Base-by-base conservation (phyloP, 1,140 invertebrate genomes). In the Atta cephalotes region DNA sequence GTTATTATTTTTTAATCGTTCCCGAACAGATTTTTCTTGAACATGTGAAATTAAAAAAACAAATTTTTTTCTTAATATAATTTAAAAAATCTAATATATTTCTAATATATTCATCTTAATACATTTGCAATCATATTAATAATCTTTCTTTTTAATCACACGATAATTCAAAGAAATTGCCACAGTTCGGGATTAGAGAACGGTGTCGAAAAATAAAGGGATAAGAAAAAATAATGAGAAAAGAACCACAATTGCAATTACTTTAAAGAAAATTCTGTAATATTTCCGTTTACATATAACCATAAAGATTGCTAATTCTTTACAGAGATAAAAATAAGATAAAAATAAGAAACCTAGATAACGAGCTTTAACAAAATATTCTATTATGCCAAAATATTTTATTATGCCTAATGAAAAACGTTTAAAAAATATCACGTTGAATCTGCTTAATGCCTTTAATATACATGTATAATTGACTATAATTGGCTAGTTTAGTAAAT, bases 391-490 rank as follows among this genome's bases (percentile, higher is more conserved):
- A 66, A 66, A 31, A 35, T 35, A 70, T 68, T 80, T 14, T 49
- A 12, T 60, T 60, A 77, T 28, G 14, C 18, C 1, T 74, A 74
- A 82, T 58, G 31, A 49, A 81, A 72, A 74, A 12, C 39, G 7
- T 82, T 82, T 72, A 62, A 82, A 82, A 82, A 82, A 82, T 82
- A 82, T 82, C 80, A 82, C 80, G 53, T 31, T 51, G n/a, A 72
- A 74, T 74, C 80, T 58, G 35, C 7, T 60, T 65, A 65, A 49
- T 35, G 18, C 70, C 28, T 80, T 58, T 49, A 72, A 72, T 82
- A 10, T 81, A 70, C 16, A 76, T 39, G 16, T 84, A 76, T 84
- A 84, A 84, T 84, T 84, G 68, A 72, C 80, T 76, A 76, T 76
- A 76, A 76, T 45, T 74, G 80, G 70, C 80, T 84, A 84, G 80